phyloP scores from a whole-genome alignment of 2,888 invertebrate genomes.

The Anthophora plumipes region DNA sequence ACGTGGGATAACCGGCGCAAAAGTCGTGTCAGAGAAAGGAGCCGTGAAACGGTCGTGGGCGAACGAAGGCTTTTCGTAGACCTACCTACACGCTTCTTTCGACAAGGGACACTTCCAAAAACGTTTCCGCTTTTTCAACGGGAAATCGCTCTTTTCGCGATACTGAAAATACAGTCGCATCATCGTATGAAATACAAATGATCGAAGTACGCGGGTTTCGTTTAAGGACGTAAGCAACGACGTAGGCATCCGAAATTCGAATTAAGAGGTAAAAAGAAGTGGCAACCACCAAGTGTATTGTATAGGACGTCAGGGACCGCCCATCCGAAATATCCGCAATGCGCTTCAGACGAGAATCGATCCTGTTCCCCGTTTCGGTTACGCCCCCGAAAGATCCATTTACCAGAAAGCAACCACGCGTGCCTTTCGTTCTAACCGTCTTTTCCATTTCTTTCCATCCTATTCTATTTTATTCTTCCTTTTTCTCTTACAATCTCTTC shows the following conservation, averaged over 20 bases:
- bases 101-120: conserved; percentile 36
- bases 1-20: conserved; percentile 76
- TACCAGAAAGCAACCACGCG: conserved; percentile 9
- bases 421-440: too few species aligned
- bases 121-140: conserved; percentile 12
- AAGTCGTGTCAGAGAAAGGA: conserved; percentile 63
- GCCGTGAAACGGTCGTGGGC: conserved; percentile 48
- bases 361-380: conserved; percentile 52
- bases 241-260: too few species aligned
- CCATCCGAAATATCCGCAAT: conserved; percentile 73
- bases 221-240: too few species aligned
- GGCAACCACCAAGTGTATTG: neutral
- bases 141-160: neutral
- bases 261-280: neutral
- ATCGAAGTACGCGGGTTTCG: too few species aligned
- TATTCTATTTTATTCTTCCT: neutral
- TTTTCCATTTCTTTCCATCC: too few species aligned
- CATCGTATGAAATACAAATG: too few species aligned
- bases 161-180: too few species aligned
- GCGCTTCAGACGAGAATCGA: conserved; percentile 76
- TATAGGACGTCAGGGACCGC: conserved; percentile 32
- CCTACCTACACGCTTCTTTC: conserved; percentile 13
- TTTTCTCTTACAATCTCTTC: neutral
- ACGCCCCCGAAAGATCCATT: conserved; percentile 48
- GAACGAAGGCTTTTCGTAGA: conserved; percentile 38